Base-by-base conservation (phyloP, 2,113 vertebrate species). In the Marmota flaviventris region DNA sequence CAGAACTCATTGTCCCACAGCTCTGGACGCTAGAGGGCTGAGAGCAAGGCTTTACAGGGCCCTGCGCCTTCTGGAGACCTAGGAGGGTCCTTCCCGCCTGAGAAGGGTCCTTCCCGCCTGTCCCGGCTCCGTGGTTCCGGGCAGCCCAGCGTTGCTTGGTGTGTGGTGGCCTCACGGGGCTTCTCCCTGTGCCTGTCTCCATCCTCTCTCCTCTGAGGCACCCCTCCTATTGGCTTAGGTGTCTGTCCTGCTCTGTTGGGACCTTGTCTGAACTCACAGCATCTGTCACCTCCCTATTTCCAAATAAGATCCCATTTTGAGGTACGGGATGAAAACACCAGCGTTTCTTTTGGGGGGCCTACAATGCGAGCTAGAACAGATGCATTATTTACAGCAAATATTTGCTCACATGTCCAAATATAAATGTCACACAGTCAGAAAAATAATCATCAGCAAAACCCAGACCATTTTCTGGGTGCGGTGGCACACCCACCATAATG, bases 401-500 rank as follows among this genome's bases (percentile, higher is more conserved):
- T 82, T 82, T 29, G 58, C 29, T 69, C 70, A 45, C 17, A 5
- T n/a, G 29, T 76, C 18, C 70, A 69, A 27, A n/a, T 32, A 69
- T 0, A n/a, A 63, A 84, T 34, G 18, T 27, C 37, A 65, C 27
- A 20, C 24, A 65, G 20, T 42, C 2, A 3, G 24, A 56, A 65
- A 76, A 22, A 51, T 45, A 39, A 58, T 17, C 18, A 76, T 39
- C 81, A 51, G 18, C 91, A 85, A 39, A 63, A 63, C 22, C 61
- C 67, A 27, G 3, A 20, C 58, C 5, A 61, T 61, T 61, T 61
- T 3, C 22, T 24, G 24, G 58, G 22, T 58, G 58, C 8, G 2
- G 8, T 8, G 58, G 24, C 8, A 9, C 24, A 9, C 0, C 0
- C 8, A 61, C 22, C 4, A 22, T 5, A 25, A 61, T 25, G 22